Conservation (phyloP, 2,888 invertebrate species). For the Rhogogaster chlorosoma region DNA sequence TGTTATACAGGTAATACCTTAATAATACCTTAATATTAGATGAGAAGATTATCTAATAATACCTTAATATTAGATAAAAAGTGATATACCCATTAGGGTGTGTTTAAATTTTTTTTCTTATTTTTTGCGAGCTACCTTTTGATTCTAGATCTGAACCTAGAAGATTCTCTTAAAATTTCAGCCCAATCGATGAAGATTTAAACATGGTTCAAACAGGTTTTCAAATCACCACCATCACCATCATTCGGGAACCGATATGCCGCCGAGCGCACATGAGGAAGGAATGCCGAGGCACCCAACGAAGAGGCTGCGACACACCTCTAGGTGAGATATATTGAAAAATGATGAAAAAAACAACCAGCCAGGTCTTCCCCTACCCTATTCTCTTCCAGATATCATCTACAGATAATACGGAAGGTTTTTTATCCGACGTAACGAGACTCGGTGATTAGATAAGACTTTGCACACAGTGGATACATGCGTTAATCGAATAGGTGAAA, state of each 20-base stretch:
- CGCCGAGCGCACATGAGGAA: slow-evolving; percentile 75
- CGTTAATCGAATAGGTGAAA: slow-evolving; percentile 39
- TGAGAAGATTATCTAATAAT: too few species aligned
- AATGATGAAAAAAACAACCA: neutral
- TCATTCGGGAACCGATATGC: slow-evolving; percentile 72
- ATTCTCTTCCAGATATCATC: neutral
- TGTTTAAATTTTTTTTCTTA: too few species aligned
- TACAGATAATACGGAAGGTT: neutral
- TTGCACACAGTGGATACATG: too few species aligned
- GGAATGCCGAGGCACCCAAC: slow-evolving; percentile 74
- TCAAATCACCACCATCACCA: slow-evolving; percentile 70
- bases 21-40: too few species aligned
- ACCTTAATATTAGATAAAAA: too few species aligned
- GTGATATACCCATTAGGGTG: too few species aligned
- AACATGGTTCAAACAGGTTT: too few species aligned
- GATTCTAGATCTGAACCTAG: too few species aligned
- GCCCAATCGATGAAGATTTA: too few species aligned
- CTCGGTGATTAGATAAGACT: neutral
- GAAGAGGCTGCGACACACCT: slow-evolving; percentile 74
- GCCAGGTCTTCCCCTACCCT: neutral
- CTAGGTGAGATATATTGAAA: too few species aligned
- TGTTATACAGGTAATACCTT: neutral
- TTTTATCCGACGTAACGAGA: neutral
- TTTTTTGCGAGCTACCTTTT: too few species aligned
- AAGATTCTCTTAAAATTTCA: too few species aligned